phyloP scores from a whole-genome alignment of 1,140 invertebrate species.

The Drosophila pseudoobscura region DNA sequence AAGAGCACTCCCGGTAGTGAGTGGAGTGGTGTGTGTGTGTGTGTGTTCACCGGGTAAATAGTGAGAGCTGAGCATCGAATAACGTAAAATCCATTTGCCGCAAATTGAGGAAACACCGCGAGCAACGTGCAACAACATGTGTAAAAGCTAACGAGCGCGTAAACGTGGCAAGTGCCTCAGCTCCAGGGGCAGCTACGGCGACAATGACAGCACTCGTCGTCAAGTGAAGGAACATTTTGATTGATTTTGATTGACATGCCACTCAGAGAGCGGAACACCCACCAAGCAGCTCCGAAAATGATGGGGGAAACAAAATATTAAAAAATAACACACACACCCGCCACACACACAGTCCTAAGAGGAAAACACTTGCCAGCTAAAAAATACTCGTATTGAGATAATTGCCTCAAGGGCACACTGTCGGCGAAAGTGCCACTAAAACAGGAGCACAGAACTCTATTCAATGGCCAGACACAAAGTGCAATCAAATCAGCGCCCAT shows the following conservation, averaged over 20 bases:
- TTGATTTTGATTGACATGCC: slow-evolving; percentile 79
- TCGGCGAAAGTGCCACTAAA: slow-evolving; percentile 33
- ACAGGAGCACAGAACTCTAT: slow-evolving; percentile 19
- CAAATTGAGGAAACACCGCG: slow-evolving; percentile 39
- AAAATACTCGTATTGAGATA: slow-evolving; percentile 12
- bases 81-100: slow-evolving; percentile 54
- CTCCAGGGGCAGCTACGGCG: background rate
- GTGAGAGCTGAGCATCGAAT: slow-evolving; percentile 28
- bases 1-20: too few species aligned
- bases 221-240: slow-evolving; percentile 53
- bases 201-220: background rate
- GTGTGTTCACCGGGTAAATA: background rate
- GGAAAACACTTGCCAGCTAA: background rate
- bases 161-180: slow-evolving; percentile 19
- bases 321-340: slow-evolving; percentile 8
- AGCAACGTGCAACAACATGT: slow-evolving; percentile 57
- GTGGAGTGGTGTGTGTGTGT: too few species aligned
- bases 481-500: slow-evolving; percentile 55
- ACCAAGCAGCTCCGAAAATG: slow-evolving; percentile 15
- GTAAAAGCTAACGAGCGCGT: slow-evolving; percentile 69
- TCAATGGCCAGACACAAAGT: slow-evolving; percentile 23
- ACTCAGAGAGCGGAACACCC: slow-evolving; percentile 60
- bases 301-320: slow-evolving; percentile 1
- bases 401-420: slow-evolving; percentile 37
- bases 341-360: background rate